Percentiles rank a stretch among this genome's conserved stretches.
These are phyloP conservation scores for Hestina assimilis DNA, from an alignment of 1,140 invertebrate species.

Conservation along the genomic window DNA sequence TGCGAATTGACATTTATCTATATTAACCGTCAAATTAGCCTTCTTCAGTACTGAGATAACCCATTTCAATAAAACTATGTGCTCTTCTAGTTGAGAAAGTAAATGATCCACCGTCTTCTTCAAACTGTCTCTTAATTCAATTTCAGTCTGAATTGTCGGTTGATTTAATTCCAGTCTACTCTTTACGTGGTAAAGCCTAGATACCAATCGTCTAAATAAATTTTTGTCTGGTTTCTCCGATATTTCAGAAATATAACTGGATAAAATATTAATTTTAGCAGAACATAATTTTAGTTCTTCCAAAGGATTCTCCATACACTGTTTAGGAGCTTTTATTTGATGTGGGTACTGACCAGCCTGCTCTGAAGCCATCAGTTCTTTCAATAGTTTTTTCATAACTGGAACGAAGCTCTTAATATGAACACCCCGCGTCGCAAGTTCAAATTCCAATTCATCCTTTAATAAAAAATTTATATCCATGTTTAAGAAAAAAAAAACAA, in stretches of 20 bases:
- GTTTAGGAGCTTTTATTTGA: background rate
- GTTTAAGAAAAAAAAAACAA: background rate
- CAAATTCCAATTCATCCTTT: background rate
- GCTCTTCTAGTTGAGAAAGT: background rate
- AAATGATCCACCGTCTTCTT: too few species aligned
- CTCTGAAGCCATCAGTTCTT: background rate
- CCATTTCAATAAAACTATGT: background rate
- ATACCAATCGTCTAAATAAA: too few species aligned
- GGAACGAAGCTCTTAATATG: background rate
- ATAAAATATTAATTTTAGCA: background rate
- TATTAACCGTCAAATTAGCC: too few species aligned
- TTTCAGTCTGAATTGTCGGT: background rate
- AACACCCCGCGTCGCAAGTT: too few species aligned
- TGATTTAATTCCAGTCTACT: background rate
- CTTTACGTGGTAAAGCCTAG: background rate
- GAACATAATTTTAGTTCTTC: background rate
- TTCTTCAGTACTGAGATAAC: background rate
- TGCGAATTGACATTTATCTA: too few species aligned
- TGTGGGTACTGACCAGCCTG: background rate
- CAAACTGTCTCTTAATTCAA: background rate
- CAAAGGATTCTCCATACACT: background rate
- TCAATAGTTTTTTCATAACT: background rate
- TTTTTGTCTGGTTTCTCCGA: background rate
- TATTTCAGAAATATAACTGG: background rate
- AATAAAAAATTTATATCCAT: background rate